Evolutionary conservation across 2,888 invertebrate species (phyloP).

Genomic region (Erebia ligea): DNA sequence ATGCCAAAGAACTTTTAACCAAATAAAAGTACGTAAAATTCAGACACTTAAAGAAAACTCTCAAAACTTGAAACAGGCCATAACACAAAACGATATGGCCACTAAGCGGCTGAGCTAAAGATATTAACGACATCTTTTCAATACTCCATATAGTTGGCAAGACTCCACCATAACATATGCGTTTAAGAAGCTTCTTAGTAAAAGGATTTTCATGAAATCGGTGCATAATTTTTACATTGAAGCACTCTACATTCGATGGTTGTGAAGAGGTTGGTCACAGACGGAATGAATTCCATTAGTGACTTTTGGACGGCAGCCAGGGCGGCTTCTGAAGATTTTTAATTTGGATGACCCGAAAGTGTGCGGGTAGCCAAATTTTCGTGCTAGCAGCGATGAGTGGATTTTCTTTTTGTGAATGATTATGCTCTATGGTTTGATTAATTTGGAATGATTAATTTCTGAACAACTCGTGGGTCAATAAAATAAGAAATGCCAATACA

Average conservation of each 20-base stretch:
- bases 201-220: constrained; percentile 57
- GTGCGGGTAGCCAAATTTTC: constrained; percentile 38
- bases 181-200: constrained; percentile 48
- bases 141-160: constrained; percentile 40
- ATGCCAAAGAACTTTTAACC: neutral
- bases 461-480: too few species aligned
- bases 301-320: constrained; percentile 72
- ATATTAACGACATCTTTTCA: constrained; percentile 26
- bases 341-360: constrained; percentile 49
- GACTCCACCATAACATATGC: constrained; percentile 42
- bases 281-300: constrained; percentile 74
- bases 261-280: constrained; percentile 67
- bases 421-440: neutral
- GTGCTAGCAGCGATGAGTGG: neutral
- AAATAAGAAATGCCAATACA: too few species aligned
- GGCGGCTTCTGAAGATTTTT: constrained; percentile 48
- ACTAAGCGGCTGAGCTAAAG: constrained; percentile 16
- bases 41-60: constrained; percentile 9
- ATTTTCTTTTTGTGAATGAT: neutral
- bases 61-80: constrained; percentile 11
- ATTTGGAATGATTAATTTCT: too few species aligned
- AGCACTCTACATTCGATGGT: constrained; percentile 56
- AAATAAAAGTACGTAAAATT: constrained; percentile 13
- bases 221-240: constrained; percentile 69
- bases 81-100: constrained; percentile 16